A percentile compares a stretch with the other conserved stretches of the same genome.
Evolutionary conservation across 2,797 vertebrate species (phyloP).

Genomic region (Sebastes diploproa): DNA sequence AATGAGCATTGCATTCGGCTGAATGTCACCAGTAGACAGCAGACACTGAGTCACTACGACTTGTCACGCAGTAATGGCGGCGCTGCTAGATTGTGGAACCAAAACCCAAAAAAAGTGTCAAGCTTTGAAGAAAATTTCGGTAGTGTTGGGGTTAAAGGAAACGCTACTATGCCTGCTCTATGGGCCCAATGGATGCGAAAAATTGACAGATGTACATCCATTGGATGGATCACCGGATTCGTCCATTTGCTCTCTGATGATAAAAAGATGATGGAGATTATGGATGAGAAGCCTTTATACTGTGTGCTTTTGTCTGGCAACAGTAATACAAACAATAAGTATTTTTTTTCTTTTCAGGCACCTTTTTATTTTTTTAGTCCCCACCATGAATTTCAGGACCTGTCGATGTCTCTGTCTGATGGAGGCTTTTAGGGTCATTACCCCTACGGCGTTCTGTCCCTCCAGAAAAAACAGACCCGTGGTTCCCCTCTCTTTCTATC

Average conservation of each 20-base stretch:
- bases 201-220: too few relatives aligned
- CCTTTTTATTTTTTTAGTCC: neutral
- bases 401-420: slow-evolving; percentile 28
- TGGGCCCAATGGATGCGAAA: too few relatives aligned
- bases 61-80: too few relatives aligned
- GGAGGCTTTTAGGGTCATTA: slow-evolving; percentile 56
- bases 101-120: fast-evolving
- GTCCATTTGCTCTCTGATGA: neutral
- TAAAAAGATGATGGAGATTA: neutral
- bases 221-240: too few relatives aligned
- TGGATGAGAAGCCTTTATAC: neutral
- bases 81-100: fast-evolving
- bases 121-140: too few relatives aligned
- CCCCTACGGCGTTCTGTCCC: slow-evolving; percentile 50
- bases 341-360: slow-evolving; percentile 2
- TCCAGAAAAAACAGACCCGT: slow-evolving; percentile 42
- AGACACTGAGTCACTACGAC: too few relatives aligned
- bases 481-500: slow-evolving; percentile 40
- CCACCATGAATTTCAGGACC: neutral
- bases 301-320: neutral
- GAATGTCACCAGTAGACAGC: fast-evolving
- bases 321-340: neutral
- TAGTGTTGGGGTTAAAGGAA: too few relatives aligned
- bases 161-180: fast-evolving
- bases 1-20: too few relatives aligned